These are phyloP conservation scores for Noctilio leporinus DNA, from an alignment of 2,113 vertebrate species.

Conservation along the genomic window DNA sequence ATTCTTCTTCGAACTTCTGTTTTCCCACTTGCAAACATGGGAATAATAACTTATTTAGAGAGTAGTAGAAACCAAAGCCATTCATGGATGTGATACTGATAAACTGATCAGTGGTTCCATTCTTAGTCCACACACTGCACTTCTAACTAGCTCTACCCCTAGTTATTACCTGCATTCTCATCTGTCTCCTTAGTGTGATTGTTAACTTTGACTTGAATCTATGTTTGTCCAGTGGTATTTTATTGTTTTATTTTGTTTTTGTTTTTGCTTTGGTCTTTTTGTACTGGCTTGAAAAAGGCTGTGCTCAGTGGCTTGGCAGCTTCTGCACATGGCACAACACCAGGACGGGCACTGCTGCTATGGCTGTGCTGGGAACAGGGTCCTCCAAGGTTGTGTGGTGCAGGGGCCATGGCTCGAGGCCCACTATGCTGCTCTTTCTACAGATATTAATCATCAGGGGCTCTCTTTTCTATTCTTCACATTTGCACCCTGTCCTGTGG, in stretches of 20 bases:
- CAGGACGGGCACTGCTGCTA: fast-evolving
- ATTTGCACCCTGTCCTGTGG: neutral
- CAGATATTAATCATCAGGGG: neutral
- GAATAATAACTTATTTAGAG: neutral
- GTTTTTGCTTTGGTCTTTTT: neutral
- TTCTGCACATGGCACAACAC: fast-evolving
- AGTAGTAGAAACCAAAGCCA: neutral
- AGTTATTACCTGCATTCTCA: neutral
- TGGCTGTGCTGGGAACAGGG: neutral
- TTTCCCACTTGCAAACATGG: neutral
- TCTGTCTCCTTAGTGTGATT: neutral
- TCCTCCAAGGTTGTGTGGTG: neutral
- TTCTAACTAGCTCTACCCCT: fast-evolving
- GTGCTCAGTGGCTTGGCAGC: neutral
- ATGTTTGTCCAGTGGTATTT: neutral
- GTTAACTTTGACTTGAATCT: neutral
- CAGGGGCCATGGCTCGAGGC: neutral
- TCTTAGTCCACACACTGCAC: fast-evolving
- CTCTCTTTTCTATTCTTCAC: neutral
- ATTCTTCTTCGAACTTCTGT: neutral
- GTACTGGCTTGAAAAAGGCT: neutral
- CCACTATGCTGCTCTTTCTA: neutral
- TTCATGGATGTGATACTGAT: neutral
- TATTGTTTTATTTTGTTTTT: neutral
- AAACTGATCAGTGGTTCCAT: neutral